Conservation (phyloP, 1,140 invertebrate genomes). For the Atta texana region DNA sequence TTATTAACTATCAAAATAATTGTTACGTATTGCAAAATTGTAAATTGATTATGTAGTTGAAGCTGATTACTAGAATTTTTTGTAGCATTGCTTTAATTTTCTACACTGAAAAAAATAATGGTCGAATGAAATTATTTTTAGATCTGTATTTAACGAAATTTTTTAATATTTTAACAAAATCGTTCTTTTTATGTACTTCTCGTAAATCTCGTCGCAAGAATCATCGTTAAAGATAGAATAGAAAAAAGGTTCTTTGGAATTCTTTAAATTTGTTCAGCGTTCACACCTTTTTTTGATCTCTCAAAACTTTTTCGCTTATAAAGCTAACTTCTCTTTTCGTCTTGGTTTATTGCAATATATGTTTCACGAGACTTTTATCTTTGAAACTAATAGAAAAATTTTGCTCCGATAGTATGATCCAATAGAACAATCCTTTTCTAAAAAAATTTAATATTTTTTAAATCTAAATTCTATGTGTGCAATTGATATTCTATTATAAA, state of each 20-base stretch:
- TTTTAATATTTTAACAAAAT: no score
- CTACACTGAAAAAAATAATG: no score
- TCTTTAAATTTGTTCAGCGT: not conserved
- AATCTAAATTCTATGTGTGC: not conserved
- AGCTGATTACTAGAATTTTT: no score
- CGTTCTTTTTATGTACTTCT: not conserved
- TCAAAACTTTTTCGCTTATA: slow-evolving; percentile 5
- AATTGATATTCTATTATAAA: not conserved
- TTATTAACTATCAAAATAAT: no score
- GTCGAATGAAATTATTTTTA: no score
- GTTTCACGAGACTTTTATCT: slow-evolving; percentile 2
- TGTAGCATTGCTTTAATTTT: no score
- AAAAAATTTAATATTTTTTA: not conserved
- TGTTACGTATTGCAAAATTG: no score
- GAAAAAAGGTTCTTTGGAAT: not conserved
- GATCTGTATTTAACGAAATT: no score
- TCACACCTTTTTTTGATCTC: not conserved
- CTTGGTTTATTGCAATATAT: not conserved
- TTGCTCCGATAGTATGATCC: not conserved
- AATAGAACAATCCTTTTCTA: not conserved
- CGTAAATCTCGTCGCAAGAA: not conserved
- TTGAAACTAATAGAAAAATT: slow-evolving; percentile 15
- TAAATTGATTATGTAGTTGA: no score
- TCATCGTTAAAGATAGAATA: not conserved
- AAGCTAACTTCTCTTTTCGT: slow-evolving; percentile 6